These are phyloP conservation scores for Tolypeutes matacus DNA, from an alignment of 2,797 vertebrate genomes.

Conservation along the genomic window DNA sequence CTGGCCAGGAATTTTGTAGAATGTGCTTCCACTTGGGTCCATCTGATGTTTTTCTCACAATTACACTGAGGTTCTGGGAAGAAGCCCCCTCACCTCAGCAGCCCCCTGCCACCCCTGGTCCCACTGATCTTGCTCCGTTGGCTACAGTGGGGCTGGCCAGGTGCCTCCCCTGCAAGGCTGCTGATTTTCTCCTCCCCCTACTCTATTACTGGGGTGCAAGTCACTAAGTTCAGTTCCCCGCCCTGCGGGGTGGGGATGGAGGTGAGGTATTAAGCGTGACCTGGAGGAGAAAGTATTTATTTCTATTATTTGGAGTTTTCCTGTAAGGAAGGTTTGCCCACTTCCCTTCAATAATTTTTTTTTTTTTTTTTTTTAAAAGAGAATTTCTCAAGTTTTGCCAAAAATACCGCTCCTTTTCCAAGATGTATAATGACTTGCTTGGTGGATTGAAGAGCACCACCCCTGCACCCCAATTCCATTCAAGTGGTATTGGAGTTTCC, in stretches of 20 bases:
- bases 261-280: too few relatives aligned
- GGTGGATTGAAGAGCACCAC: background rate
- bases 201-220: background rate
- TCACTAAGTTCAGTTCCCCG: background rate
- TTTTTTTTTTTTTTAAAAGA: background rate
- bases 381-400: background rate
- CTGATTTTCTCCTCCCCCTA: fast-evolving
- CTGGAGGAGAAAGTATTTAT: background rate
- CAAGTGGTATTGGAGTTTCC: background rate
- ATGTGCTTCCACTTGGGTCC: fast-evolving
- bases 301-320: background rate
- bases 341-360: background rate
- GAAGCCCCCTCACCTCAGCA: background rate
- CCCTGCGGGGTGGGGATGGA: fast-evolving
- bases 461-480: background rate
- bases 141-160: background rate
- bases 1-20: fast-evolving
- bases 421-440: background rate
- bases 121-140: fast-evolving
- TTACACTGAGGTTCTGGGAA: background rate
- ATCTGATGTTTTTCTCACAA: background rate
- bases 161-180: too few relatives aligned
- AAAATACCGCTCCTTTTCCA: background rate
- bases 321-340: background rate
- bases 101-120: background rate